Conservation (phyloP, 1,140 invertebrate genomes). For the Anagrus nilaparvatae region DNA sequence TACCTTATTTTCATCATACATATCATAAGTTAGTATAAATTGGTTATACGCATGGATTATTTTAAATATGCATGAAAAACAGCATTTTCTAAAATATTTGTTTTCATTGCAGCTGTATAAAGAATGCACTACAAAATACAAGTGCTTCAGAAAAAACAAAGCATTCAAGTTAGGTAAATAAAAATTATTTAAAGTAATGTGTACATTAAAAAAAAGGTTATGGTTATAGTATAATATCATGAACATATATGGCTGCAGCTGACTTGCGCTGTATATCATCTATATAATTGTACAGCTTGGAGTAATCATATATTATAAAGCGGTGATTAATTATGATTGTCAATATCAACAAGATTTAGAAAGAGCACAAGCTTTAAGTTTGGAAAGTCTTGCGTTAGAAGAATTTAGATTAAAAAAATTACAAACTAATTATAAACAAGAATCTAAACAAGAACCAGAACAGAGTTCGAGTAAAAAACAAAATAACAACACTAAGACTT, state of each 20-base stretch:
- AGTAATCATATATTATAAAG: too few relatives aligned
- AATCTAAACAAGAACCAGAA: conserved; percentile 18
- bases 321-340: conserved; percentile 56
- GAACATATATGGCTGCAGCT: too few relatives aligned
- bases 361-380: conserved; percentile 70
- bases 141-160: not conserved
- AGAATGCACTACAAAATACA: not conserved
- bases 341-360: conserved; percentile 76
- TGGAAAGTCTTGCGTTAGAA: conserved; percentile 72
- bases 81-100: not conserved
- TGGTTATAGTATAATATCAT: too few relatives aligned
- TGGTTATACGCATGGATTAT: conserved; percentile 5
- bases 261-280: too few relatives aligned
- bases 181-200: not conserved
- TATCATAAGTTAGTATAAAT: conserved; percentile 58
- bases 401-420: conserved; percentile 60
- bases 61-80: conserved; percentile 8
- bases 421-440: conserved; percentile 25
- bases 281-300: too few relatives aligned
- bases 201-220: too few relatives aligned
- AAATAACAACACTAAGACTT: conserved; percentile 22
- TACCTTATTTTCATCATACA: conserved; percentile 72
- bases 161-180: not conserved
- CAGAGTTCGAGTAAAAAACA: conserved; percentile 18
- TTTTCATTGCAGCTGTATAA: not conserved